Evolutionary conservation across 1,140 invertebrate genomes (phyloP).

Genomic region (Diabrotica virgifera): DNA sequence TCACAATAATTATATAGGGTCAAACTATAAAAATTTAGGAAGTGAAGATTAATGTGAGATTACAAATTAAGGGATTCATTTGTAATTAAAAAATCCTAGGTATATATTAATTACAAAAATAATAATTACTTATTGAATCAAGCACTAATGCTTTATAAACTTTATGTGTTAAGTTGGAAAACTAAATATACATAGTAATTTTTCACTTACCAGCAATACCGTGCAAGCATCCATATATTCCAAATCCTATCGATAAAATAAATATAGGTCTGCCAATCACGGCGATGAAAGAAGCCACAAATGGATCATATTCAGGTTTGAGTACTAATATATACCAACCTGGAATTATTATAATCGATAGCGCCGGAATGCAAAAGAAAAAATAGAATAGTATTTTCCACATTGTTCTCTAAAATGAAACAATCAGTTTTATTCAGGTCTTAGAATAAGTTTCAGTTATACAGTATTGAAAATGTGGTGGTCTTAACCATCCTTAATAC

Average conservation of each 20-base stretch:
- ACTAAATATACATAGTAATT: no score
- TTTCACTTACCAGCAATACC: conserved; percentile 35
- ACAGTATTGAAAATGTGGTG: background rate
- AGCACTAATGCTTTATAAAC: no score
- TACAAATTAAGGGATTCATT: no score
- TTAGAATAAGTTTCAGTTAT: background rate
- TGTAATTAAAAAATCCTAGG: no score
- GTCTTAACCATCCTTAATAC: no score
- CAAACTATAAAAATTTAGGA: no score
- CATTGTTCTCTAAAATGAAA: background rate
- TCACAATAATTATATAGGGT: no score
- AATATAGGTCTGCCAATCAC: conserved; percentile 28
- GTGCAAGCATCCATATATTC: conserved; percentile 25
- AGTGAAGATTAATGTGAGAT: no score
- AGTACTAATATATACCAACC: conserved; percentile 12
- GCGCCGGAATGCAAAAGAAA: background rate
- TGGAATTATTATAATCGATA: conserved; percentile 16
- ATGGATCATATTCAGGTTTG: conserved; percentile 5
- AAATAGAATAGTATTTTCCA: conserved; percentile 14
- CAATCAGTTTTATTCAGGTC: background rate
- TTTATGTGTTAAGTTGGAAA: no score
- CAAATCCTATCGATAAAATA: conserved; percentile 24
- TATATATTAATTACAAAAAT: no score
- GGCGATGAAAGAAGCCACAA: conserved; percentile 26
- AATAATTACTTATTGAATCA: no score